A percentile compares a stretch with the other conserved stretches of the same genome.
phyloP scores from a whole-genome alignment of 2,888 invertebrate genomes.

The Rhorus exstirpatorius region DNA sequence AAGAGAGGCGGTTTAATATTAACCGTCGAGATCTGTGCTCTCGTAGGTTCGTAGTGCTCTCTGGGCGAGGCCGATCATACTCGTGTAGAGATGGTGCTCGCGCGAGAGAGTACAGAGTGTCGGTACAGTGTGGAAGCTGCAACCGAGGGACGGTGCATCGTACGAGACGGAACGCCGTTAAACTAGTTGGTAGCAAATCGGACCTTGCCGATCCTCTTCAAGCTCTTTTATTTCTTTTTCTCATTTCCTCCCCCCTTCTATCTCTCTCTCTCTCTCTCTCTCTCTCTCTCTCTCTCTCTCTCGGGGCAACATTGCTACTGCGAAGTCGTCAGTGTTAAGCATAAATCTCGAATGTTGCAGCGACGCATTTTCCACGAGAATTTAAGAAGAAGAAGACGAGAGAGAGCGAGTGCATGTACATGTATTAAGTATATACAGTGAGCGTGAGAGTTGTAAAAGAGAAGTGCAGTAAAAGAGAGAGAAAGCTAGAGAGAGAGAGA shows the following conservation, averaged over 20 bases:
- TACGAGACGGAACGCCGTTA: constrained; percentile 71
- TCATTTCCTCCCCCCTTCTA: constrained; percentile 1
- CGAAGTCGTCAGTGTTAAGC: constrained; percentile 66
- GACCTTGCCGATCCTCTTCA: constrained; percentile 63
- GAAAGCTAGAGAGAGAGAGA: constrained; percentile 3
- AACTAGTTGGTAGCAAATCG: constrained; percentile 69
- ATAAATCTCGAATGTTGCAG: constrained; percentile 63
- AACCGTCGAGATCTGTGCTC: constrained; percentile 61
- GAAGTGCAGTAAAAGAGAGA: constrained; percentile 4
- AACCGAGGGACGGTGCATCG: constrained; percentile 65
- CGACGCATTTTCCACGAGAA: constrained; percentile 56
- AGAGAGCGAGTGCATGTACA: background rate
- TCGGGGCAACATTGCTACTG: constrained; percentile 47
- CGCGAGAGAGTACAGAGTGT: background rate
- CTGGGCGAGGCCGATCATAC: constrained; percentile 31
- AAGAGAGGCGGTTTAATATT: constrained; percentile 59
- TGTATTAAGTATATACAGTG: background rate
- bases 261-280: constrained; percentile 29
- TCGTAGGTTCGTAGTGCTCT: constrained; percentile 29
- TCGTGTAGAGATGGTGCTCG: constrained; percentile 14
- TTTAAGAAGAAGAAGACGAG: constrained; percentile 45
- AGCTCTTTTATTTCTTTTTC: constrained; percentile 30
- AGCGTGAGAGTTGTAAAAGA: constrained; percentile 47
- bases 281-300: constrained; percentile 10
- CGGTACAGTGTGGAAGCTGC: constrained; percentile 18